Evolutionary conservation across 1,140 invertebrate species (phyloP).

Genomic region (Hylaeus volcanicus): DNA sequence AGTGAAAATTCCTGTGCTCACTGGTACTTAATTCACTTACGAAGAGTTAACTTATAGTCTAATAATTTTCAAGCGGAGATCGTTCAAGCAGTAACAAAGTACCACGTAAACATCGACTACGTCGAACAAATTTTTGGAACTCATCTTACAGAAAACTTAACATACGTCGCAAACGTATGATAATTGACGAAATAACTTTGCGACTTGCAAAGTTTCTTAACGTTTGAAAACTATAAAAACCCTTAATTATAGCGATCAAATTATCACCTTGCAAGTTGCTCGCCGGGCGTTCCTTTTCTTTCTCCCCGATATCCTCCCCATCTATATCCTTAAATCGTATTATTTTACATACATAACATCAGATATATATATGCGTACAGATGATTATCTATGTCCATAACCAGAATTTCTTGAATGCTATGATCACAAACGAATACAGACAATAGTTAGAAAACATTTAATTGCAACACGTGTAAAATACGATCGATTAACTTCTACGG

Average conservation of each 20-base stretch:
- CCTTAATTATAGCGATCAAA: conserved; percentile 16
- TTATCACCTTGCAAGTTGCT: not conserved
- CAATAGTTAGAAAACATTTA: not conserved
- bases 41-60: not conserved
- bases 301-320: not conserved
- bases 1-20: not conserved
- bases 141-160: not conserved
- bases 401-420: conserved; percentile 15
- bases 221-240: not conserved
- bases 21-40: not conserved
- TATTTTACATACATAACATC: conserved; percentile 35
- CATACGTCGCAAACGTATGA: not conserved
- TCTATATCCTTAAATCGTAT: conserved; percentile 9
- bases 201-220: not conserved
- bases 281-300: not conserved
- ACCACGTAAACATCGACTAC: not conserved
- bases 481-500: not conserved
- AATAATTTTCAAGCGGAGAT: not conserved
- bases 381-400: conserved; percentile 20
- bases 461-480: not conserved
- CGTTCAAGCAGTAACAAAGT: not conserved
- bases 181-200: conserved; percentile 1
- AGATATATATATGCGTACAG: conserved; percentile 17
- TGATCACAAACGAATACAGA: not conserved
- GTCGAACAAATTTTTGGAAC: not conserved